A percentile compares a stretch with the other conserved stretches of the same genome.
These are phyloP conservation scores for Synergus laeviventris DNA, from an alignment of 2,888 invertebrate genomes.

Conservation along the genomic window DNA sequence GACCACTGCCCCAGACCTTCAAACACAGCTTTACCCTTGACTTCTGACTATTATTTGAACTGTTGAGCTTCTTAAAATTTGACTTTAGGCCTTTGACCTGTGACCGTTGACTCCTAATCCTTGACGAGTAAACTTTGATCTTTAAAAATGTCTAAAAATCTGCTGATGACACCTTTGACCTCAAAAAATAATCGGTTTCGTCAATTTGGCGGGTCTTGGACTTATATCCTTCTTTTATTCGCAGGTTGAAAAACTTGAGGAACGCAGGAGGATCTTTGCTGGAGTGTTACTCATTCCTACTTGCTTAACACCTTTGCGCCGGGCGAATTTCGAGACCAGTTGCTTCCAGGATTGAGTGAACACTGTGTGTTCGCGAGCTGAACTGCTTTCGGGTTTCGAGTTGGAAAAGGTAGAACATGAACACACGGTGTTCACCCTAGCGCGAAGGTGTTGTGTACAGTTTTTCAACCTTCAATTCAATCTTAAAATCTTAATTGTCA, in stretches of 20 bases:
- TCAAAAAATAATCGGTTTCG: too few relatives aligned
- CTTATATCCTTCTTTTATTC: background rate
- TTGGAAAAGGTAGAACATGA: constrained; percentile 6
- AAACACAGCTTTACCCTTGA: too few relatives aligned
- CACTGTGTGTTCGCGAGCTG: background rate
- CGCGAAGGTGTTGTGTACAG: constrained; percentile 34
- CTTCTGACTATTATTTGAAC: too few relatives aligned
- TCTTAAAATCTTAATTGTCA: background rate
- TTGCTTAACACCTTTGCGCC: constrained; percentile 35
- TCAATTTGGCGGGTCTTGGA: too few relatives aligned
- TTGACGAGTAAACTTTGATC: too few relatives aligned
- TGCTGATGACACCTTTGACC: too few relatives aligned
- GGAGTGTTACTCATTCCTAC: background rate
- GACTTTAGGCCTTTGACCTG: too few relatives aligned
- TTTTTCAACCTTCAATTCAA: constrained; percentile 15
- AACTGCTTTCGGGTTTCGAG: constrained; percentile 3
- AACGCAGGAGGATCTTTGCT: constrained; percentile 9
- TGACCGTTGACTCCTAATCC: too few relatives aligned
- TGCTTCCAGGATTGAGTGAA: constrained; percentile 14
- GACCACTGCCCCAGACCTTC: too few relatives aligned
- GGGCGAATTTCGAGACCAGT: constrained; percentile 9
- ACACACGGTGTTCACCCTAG: constrained; percentile 26
- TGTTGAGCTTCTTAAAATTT: too few relatives aligned
- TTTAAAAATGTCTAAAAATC: too few relatives aligned
- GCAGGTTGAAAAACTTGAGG: constrained; percentile 28